phyloP scores from a whole-genome alignment of 2,888 invertebrate genomes.

The Erebia palarica region DNA sequence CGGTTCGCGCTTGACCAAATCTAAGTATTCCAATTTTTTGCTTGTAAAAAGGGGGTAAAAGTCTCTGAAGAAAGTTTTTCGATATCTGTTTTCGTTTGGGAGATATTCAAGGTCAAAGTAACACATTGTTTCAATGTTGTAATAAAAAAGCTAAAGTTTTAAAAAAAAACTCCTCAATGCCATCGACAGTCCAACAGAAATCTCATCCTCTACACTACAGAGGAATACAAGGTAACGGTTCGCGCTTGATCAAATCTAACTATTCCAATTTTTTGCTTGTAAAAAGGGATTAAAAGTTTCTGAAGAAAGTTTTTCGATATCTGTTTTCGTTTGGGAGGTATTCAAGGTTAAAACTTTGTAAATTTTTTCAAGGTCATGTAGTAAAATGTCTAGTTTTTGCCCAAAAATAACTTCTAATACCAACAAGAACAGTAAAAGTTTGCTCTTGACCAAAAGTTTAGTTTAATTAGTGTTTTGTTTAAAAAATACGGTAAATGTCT shows the following conservation, averaged over 20 bases:
- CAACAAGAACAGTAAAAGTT: no score
- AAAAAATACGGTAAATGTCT: no score
- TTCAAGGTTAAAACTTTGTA: background rate
- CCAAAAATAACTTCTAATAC: no score
- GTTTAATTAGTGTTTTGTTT: no score
- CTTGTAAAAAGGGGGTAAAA: background rate
- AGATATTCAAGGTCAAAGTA: background rate
- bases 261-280: no score
- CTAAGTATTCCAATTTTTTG: no score
- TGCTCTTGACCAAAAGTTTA: no score
- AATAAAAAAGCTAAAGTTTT: no score
- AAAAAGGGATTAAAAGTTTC: background rate
- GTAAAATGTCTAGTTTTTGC: no score
- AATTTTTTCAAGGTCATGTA: no score
- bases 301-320: background rate
- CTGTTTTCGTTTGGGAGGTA: background rate
- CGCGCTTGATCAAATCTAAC: conserved; percentile 18
- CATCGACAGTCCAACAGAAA: conserved; percentile 89
- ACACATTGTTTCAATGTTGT: no score
- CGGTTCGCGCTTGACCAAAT: conserved; percentile 19
- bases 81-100: background rate
- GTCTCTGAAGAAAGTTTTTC: background rate
- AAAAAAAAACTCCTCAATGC: no score
- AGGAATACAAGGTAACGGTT: conserved; percentile 89
- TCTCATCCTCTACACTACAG: conserved; percentile 89